These are phyloP conservation scores for Prionace glauca DNA, from an alignment of 2,797 vertebrate genomes.

Conservation along the genomic window DNA sequence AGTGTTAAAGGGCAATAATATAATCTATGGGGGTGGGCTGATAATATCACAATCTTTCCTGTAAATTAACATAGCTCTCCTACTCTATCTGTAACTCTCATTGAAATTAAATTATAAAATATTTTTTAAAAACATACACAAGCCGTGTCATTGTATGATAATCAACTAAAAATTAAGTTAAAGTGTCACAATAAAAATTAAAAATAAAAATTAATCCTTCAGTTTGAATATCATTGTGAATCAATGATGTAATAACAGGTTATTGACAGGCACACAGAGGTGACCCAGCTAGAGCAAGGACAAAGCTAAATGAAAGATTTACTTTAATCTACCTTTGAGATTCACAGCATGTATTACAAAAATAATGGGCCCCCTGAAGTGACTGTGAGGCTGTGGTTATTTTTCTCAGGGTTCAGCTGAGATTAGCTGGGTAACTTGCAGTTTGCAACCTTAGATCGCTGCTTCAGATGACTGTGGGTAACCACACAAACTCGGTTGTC, in stretches of 20 bases:
- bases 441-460: background rate
- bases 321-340: background rate
- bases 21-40: background rate
- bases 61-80: background rate
- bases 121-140: too few relatives aligned
- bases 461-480: background rate
- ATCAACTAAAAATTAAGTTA: background rate
- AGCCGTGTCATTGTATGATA: background rate
- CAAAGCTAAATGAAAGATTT: background rate
- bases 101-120: background rate
- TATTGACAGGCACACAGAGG: background rate
- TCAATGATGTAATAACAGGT: background rate
- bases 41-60: background rate
- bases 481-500: constrained; percentile 10
- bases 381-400: background rate
- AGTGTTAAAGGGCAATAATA: background rate
- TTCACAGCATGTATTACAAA: background rate
- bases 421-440: background rate
- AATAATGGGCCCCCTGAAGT: background rate
- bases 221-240: background rate
- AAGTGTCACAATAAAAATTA: background rate
- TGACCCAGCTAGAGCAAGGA: background rate
- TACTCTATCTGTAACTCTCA: background rate
- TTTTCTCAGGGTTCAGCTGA: constrained; percentile 9
- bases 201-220: background rate